phyloP scores from a whole-genome alignment of 2,797 vertebrate genomes.

The Crossoptilon crossoptilon region DNA sequence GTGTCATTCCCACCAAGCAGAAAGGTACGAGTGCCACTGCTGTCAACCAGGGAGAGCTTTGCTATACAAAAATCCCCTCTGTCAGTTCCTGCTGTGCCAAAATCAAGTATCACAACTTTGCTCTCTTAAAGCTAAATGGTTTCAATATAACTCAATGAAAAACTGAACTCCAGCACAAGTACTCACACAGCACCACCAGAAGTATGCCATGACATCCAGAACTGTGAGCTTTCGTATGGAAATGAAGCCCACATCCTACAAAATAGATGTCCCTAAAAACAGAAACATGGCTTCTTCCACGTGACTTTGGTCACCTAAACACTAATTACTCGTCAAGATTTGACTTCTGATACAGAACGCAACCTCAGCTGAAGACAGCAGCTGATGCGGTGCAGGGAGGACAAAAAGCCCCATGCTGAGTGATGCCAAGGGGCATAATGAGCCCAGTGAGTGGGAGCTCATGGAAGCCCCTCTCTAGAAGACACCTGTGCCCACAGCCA shows the following conservation, averaged over 20 bases:
- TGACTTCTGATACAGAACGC: fast-evolving
- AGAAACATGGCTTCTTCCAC: neutral
- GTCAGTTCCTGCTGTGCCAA: neutral
- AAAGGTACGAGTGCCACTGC: fast-evolving
- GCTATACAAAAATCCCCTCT: neutral
- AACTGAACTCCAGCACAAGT: neutral
- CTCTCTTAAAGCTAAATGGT: neutral
- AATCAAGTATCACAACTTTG: fast-evolving
- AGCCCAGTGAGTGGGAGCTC: neutral
- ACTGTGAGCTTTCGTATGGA: neutral
- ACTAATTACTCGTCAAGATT: neutral
- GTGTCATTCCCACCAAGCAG: neutral
- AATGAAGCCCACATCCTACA: fast-evolving
- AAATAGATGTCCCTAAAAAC: fast-evolving
- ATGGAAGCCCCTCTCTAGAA: neutral
- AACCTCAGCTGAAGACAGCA: neutral
- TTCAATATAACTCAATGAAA: neutral
- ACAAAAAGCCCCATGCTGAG: neutral
- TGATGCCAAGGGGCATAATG: fast-evolving
- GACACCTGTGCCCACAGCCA: neutral
- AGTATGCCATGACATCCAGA: neutral
- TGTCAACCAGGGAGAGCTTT: neutral
- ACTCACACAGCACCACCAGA: neutral
- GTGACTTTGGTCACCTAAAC: neutral
- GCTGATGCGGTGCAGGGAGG: neutral